phyloP scores from a whole-genome alignment of 2,797 vertebrate genomes.

The Poecilia wingei region DNA sequence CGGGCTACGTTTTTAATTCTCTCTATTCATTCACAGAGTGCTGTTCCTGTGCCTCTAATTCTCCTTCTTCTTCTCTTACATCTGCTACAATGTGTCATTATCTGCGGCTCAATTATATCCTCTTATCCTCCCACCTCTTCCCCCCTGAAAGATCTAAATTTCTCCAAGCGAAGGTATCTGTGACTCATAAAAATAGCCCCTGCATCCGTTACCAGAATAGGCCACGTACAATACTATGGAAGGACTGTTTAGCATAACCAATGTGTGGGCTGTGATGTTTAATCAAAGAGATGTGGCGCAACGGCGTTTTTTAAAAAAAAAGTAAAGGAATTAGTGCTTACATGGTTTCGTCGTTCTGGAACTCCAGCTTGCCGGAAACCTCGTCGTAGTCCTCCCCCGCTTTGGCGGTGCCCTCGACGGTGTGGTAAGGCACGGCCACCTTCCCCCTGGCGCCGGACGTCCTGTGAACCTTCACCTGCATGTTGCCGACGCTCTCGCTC shows the following conservation, averaged over 20 bases:
- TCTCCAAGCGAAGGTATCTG: constrained; percentile 51
- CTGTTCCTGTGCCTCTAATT: constrained; percentile 13
- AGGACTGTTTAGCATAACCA: constrained; percentile 47
- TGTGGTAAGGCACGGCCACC: constrained; percentile 85
- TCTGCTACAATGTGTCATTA: constrained; percentile 64
- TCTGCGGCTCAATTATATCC: constrained; percentile 64
- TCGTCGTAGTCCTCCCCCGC: constrained; percentile 88
- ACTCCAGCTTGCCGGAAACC: constrained; percentile 87
- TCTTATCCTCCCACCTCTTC: constrained; percentile 68
- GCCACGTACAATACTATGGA: constrained; percentile 51
- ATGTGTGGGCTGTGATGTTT: constrained; percentile 53
- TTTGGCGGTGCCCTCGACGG: constrained; percentile 84
- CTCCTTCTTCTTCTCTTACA: constrained; percentile 42
- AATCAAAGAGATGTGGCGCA: constrained; percentile 48
- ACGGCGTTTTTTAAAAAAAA: not conserved
- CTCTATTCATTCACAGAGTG: constrained; percentile 51
- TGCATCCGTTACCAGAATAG: constrained; percentile 56
- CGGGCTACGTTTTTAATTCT: constrained; percentile 34
- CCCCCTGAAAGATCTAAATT: constrained; percentile 57
- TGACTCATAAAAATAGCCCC: constrained; percentile 62
- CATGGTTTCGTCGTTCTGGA: constrained; percentile 90
- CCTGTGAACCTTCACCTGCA: constrained; percentile 82
- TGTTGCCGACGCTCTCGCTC: constrained; percentile 82
- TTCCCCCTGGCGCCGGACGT: constrained; percentile 84
- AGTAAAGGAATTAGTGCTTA: constrained; percentile 68